These are phyloP conservation scores for Arremon aurantiirostris DNA, from an alignment of 2,797 vertebrate species.

Conservation along the genomic window DNA sequence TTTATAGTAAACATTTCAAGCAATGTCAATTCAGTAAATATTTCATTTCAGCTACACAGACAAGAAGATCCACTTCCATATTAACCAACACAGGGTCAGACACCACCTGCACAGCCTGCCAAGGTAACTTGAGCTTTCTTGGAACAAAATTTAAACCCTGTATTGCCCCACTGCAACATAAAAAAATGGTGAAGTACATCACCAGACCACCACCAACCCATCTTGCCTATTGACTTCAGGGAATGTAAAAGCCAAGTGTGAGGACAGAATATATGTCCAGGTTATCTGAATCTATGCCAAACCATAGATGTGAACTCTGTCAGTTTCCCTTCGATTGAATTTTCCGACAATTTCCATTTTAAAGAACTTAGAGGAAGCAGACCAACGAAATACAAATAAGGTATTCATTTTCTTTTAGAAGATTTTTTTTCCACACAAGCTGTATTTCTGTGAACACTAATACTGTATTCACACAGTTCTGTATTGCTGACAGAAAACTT, in stretches of 20 bases:
- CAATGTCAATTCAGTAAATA: neutral
- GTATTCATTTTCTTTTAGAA: neutral
- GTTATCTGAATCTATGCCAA: neutral
- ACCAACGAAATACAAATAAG: neutral
- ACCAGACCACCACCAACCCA: neutral
- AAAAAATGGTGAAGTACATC: neutral
- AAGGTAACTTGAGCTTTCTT: neutral
- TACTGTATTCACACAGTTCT: neutral
- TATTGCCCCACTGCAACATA: neutral
- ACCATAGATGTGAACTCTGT: neutral
- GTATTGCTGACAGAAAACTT: neutral
- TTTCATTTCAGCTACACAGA: neutral
- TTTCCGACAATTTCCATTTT: neutral
- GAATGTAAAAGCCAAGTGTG: neutral
- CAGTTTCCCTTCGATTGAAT: neutral
- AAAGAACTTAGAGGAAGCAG: neutral
- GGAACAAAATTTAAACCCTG: neutral
- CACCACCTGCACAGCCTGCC: neutral
- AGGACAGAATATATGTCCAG: neutral
- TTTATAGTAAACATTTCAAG: neutral
- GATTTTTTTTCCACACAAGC: neutral
- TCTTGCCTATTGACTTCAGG: neutral
- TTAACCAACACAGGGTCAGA: neutral
- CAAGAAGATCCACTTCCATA: neutral
- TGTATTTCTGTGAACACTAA: neutral